A percentile compares a stretch with the other conserved stretches of the same genome.
These are phyloP conservation scores for Holocentrus rufus DNA, from an alignment of 2,797 vertebrate genomes.

Conservation along the genomic window DNA sequence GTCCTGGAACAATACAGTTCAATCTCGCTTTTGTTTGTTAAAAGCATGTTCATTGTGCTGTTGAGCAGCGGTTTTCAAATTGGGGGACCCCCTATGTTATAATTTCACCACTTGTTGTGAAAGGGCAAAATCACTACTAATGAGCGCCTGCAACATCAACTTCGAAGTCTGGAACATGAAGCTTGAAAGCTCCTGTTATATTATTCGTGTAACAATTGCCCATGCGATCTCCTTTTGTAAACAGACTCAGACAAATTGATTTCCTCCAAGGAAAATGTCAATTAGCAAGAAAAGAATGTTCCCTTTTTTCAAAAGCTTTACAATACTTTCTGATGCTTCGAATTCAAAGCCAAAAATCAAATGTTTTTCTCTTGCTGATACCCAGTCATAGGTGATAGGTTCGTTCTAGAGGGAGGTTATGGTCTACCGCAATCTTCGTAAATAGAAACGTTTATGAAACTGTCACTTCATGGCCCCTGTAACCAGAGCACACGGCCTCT, in stretches of 20 bases:
- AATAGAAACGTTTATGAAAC: conserved; percentile 64
- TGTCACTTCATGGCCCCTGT: conserved; percentile 45
- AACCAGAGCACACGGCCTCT: conserved; percentile 42
- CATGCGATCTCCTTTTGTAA: conserved; percentile 39
- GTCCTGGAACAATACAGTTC: too few species aligned
- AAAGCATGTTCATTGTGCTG: conserved; percentile 45
- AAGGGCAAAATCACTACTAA: too few species aligned
- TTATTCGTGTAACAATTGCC: conserved; percentile 41
- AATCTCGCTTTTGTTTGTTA: conserved; percentile 33
- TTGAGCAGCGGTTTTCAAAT: too few species aligned
- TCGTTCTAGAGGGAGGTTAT: not conserved
- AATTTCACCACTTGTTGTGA: too few species aligned
- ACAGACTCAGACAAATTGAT: conserved; percentile 20
- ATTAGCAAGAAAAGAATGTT: not conserved
- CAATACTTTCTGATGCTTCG: not conserved
- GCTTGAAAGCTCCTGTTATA: too few species aligned
- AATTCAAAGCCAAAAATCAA: not conserved
- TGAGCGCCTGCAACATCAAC: too few species aligned
- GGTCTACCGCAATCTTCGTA: conserved; percentile 23
- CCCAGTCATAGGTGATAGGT: conserved; percentile 3
- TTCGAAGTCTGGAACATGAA: too few species aligned
- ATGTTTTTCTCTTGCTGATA: not conserved
- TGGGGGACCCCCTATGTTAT: too few species aligned
- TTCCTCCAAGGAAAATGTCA: conserved; percentile 32
- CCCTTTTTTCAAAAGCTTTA: conserved; percentile 1